phyloP scores from a whole-genome alignment of 53 echinoderm and acorn worm genomes.

The Antedon mediterranea region DNA sequence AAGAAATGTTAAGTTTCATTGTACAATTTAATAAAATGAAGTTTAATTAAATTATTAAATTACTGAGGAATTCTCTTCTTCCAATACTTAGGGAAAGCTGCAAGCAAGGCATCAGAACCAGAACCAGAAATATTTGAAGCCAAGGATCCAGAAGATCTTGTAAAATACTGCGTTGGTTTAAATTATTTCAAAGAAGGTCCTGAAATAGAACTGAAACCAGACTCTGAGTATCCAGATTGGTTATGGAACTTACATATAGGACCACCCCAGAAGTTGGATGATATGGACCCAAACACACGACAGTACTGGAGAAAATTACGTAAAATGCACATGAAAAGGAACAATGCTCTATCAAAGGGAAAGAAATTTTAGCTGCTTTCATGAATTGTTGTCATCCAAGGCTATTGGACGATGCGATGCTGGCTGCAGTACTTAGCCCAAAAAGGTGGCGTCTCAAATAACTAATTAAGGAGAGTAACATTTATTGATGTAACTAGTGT shows the following conservation, averaged over 20 bases:
- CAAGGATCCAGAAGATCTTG: conserved; percentile 62
- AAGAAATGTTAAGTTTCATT: no score
- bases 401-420: no score
- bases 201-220: conserved; percentile 59
- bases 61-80: no score
- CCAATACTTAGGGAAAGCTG: neutral
- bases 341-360: conserved; percentile 60
- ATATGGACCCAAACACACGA: conserved; percentile 50
- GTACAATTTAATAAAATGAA: no score
- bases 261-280: conserved; percentile 40
- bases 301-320: conserved; percentile 78
- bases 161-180: conserved; percentile 50
- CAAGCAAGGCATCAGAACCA: conserved; percentile 3
- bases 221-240: conserved; percentile 92
- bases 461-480: no score
- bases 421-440: no score
- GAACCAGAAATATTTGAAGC: conserved; percentile 51
- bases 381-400: no score
- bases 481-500: no score
- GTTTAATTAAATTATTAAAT: no score
- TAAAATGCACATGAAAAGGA: conserved; percentile 67
- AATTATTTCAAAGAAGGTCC: conserved; percentile 72
- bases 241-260: conserved; percentile 73
- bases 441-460: no score
- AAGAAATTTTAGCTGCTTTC: conserved; percentile 23